These are phyloP conservation scores for Hyphantria cunea DNA, from an alignment of 1,140 invertebrate genomes.

Conservation along the genomic window DNA sequence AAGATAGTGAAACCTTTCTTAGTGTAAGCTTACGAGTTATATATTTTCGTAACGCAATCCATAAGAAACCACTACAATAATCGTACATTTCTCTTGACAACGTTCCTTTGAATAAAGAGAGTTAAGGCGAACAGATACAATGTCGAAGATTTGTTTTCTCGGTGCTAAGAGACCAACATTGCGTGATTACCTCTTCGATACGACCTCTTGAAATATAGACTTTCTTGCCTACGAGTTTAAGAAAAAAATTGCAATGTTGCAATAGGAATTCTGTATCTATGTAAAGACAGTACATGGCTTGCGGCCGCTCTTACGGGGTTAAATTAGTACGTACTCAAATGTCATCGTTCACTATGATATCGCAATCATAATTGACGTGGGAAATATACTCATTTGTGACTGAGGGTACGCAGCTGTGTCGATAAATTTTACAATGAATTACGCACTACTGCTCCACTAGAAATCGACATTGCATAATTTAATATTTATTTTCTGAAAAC, in stretches of 20 bases:
- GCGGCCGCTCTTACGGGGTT: constrained; percentile 50
- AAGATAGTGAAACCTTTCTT: constrained; percentile 71
- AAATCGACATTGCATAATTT: constrained; percentile 67
- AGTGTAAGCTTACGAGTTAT: constrained; percentile 64
- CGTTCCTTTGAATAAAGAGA: constrained; percentile 78
- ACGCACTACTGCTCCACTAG: constrained; percentile 54
- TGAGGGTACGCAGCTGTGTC: constrained; percentile 51
- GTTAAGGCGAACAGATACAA: constrained; percentile 77
- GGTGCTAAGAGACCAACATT: constrained; percentile 62
- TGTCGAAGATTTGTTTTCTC: constrained; percentile 78
- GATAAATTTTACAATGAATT: constrained; percentile 77
- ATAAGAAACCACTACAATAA: constrained; percentile 77
- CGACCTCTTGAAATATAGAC: constrained; percentile 55
- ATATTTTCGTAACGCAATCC: constrained; percentile 77
- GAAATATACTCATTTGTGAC: constrained; percentile 78
- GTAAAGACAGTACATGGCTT: constrained; percentile 55
- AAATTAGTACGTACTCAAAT: constrained; percentile 73
- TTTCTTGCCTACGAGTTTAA: constrained; percentile 53
- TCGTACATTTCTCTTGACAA: constrained; percentile 80
- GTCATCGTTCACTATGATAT: constrained; percentile 77
- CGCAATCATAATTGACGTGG: constrained; percentile 77
- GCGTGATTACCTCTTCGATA: constrained; percentile 56
- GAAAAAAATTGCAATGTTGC: constrained; percentile 45
- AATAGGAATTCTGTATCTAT: constrained; percentile 48
- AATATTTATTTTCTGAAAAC: constrained; percentile 58